A percentile compares a stretch with the other conserved stretches of the same genome.
Conservation (phyloP, 2,888 invertebrate species). For the Lathronympha strigana region DNA sequence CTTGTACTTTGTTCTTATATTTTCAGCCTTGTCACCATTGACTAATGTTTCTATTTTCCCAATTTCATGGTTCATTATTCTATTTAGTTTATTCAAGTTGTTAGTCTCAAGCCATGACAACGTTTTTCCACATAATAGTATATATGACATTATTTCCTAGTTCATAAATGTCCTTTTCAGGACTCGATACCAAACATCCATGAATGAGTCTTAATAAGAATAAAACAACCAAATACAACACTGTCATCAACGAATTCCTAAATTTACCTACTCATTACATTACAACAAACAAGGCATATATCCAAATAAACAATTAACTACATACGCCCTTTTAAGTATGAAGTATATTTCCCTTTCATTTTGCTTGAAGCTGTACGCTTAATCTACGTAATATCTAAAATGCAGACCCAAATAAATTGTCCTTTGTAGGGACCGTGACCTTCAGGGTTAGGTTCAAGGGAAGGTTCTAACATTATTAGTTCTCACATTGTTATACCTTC, state of each 20-base stretch:
- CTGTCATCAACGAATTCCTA: conserved; percentile 5
- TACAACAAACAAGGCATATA: not conserved
- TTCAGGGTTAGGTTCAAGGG: conserved; percentile 16
- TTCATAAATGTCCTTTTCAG: not conserved
- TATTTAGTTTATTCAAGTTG: no score
- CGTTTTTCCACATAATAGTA: no score
- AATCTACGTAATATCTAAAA: conserved; percentile 37
- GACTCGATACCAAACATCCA: not conserved
- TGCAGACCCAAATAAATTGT: conserved; percentile 28
- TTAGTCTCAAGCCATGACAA: no score
- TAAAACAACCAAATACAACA: conserved; percentile 1
- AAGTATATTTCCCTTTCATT: conserved; percentile 13
- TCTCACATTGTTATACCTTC: not conserved
- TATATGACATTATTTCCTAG: not conserved
- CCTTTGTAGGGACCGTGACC: conserved; percentile 15
- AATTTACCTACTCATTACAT: not conserved
- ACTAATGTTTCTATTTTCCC: no score
- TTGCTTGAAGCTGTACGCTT: conserved; percentile 11
- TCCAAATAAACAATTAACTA: not conserved
- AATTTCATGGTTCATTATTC: no score
- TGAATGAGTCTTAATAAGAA: conserved; percentile 10
- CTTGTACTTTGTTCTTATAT: no score
- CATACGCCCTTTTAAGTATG: not conserved
- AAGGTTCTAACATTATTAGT: conserved; percentile 19
- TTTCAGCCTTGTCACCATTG: no score